A percentile compares a stretch with the other conserved stretches of the same genome.
Conservation (phyloP, 2,888 invertebrate genomes). For the Drosophila testacea region DNA sequence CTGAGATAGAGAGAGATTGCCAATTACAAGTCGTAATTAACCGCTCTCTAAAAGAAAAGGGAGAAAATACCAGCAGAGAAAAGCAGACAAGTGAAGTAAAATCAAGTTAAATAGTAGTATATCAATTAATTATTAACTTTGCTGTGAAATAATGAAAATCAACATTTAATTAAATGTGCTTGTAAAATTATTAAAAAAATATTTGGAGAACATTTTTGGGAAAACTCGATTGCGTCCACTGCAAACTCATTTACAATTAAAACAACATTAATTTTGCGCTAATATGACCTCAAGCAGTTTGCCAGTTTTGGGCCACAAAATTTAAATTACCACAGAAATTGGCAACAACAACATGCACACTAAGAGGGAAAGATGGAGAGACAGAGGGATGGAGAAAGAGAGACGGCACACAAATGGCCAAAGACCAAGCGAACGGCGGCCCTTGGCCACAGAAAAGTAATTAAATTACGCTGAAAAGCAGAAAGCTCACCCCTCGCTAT, state of each 20-base stretch:
- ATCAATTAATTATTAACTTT: slow-evolving; percentile 7
- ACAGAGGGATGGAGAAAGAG: background rate
- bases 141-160: background rate
- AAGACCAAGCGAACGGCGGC: slow-evolving; percentile 19
- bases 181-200: slow-evolving; percentile 23
- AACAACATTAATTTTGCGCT: slow-evolving; percentile 77
- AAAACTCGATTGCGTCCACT: slow-evolving; percentile 9
- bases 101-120: background rate
- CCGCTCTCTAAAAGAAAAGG: slow-evolving; percentile 15
- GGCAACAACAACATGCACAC: too few relatives aligned
- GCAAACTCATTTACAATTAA: slow-evolving; percentile 79
- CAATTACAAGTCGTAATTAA: slow-evolving; percentile 65
- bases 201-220: slow-evolving; percentile 1
- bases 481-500: slow-evolving; percentile 12
- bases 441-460: slow-evolving; percentile 76
- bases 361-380: background rate
- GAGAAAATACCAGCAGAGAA: background rate
- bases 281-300: slow-evolving; percentile 80
- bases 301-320: slow-evolving; percentile 50
- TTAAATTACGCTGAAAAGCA: slow-evolving; percentile 77
- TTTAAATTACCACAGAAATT: slow-evolving; percentile 60
- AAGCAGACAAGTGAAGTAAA: background rate
- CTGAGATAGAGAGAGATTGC: slow-evolving; percentile 5
- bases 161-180: slow-evolving; percentile 17
- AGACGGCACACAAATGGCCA: slow-evolving; percentile 36